Percentiles rank a stretch among this genome's conserved stretches.
These are phyloP conservation scores for Nemopilema nomurai DNA, from an alignment of 30 jellyfish, hydroid and myxozoan species.

Conservation along the genomic window DNA sequence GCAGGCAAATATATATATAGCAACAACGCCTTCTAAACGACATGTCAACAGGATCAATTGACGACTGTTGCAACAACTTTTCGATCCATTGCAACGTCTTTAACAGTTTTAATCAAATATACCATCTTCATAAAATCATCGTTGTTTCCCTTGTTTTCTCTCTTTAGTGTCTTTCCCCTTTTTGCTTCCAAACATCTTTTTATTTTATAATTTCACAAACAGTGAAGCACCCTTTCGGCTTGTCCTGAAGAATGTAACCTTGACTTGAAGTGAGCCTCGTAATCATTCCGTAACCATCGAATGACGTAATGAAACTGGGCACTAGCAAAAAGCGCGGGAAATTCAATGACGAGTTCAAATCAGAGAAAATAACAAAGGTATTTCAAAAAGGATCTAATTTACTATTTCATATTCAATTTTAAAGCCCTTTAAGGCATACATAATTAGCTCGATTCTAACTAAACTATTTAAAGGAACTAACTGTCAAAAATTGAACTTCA, in stretches of 20 bases:
- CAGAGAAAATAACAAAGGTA: background rate
- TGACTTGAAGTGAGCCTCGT: background rate
- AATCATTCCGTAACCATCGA: background rate
- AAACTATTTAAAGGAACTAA: too few species aligned
- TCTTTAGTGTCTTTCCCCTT: slow-evolving; percentile 43
- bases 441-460: too few species aligned
- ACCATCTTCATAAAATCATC: slow-evolving; percentile 64
- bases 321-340: background rate
- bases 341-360: background rate
- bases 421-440: background rate
- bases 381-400: background rate
- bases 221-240: background rate
- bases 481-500: too few species aligned
- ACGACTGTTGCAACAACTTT: too few species aligned
- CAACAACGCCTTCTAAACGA: too few species aligned
- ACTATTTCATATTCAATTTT: background rate
- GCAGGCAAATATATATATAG: too few species aligned
- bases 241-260: background rate
- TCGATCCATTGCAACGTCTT: too few species aligned
- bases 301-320: background rate
- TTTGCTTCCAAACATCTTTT: slow-evolving; percentile 53
- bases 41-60: too few species aligned
- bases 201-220: background rate
- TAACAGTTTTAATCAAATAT: background rate
- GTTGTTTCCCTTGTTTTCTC: slow-evolving; percentile 19